Conservation (phyloP, 2,888 invertebrate genomes). For the Fragum sueziense region DNA sequence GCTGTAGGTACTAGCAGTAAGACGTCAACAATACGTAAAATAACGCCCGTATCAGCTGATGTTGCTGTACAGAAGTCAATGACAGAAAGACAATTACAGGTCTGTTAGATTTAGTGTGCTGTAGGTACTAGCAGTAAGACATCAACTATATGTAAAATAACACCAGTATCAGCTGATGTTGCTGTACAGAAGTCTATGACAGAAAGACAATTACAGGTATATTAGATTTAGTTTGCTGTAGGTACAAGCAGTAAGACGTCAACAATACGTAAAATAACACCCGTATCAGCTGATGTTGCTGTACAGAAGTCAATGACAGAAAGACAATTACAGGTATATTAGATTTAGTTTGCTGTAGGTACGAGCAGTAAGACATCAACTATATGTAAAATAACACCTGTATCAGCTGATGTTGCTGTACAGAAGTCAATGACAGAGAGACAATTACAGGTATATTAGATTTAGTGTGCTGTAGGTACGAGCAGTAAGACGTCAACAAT, state of each 20-base stretch:
- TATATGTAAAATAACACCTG: slow-evolving; percentile 88
- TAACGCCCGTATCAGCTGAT: slow-evolving; percentile 1
- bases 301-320: too few relatives aligned
- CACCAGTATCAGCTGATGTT: slow-evolving; percentile 83
- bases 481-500: slow-evolving; percentile 71
- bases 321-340: too few relatives aligned
- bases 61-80: too few relatives aligned
- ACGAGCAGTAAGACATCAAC: slow-evolving; percentile 69
- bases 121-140: slow-evolving; percentile 74
- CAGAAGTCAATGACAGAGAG: slow-evolving; percentile 62
- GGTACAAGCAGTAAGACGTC: not conserved
- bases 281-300: too few relatives aligned
- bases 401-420: slow-evolving; percentile 65
- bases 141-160: slow-evolving; percentile 86
- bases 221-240: not conserved
- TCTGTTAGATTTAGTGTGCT: slow-evolving; percentile 77
- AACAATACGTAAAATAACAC: not conserved
- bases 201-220: slow-evolving; percentile 83
- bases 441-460: slow-evolving; percentile 81
- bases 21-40: not conserved
- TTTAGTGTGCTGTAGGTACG: slow-evolving; percentile 78
- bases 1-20: slow-evolving; percentile 29
- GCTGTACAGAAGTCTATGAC: slow-evolving; percentile 56
- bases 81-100: too few relatives aligned
- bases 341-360: slow-evolving; percentile 79